Evolutionary conservation across 2,888 invertebrate species (phyloP), one percentile per base, ranked within the genome.

Genomic region (Netelia inedita): DNA sequence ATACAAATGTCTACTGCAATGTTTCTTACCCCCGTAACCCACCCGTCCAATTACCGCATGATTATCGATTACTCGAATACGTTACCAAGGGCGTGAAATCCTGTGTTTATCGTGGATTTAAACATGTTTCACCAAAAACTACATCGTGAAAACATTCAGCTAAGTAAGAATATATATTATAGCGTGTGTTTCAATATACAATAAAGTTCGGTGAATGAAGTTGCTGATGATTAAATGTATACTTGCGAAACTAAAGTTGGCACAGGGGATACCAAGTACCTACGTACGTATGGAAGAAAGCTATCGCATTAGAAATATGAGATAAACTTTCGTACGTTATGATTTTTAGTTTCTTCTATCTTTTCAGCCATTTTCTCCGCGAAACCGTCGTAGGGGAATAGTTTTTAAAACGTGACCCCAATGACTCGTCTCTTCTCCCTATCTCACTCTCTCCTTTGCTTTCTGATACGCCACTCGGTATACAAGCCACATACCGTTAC

Each of bases 371-470:
- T 72, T 50, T 35, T 50, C 21, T 21, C 1, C 6, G 50, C 71
- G 14, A 3, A 46, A 21, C 35, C 35, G 50, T 19, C 2, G 11
- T 16, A 23, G 5, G 11, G n/a, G 14, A 11, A n/a, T 35, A 66
- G 53, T 81, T 68, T 72, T 71, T 57, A 71, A 76, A 71, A 82
- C 71, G 63, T 72, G 84, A 81, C 76, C 84, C 63, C 21, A 63
- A 73, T 83, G 55, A 46, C 21, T 72, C 35, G 5, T 46, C 50
- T 68, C 21, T 55, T 35, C 35, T 35, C 6, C 8, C 35, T 35
- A 28, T 46, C 14, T 55, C 75, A 9, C 28, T 79, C 57, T n/a
- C 23, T 80, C 46, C 9, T 46, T 61, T 57, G 8, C 2, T 23
- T 23, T 61, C 23, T 61, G 14, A 61, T 28, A 61, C 61, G 23